Percentiles rank a stretch among this genome's conserved stretches.
Conservation (phyloP, 1,140 invertebrate species). For the Heliconius nattereri region DNA sequence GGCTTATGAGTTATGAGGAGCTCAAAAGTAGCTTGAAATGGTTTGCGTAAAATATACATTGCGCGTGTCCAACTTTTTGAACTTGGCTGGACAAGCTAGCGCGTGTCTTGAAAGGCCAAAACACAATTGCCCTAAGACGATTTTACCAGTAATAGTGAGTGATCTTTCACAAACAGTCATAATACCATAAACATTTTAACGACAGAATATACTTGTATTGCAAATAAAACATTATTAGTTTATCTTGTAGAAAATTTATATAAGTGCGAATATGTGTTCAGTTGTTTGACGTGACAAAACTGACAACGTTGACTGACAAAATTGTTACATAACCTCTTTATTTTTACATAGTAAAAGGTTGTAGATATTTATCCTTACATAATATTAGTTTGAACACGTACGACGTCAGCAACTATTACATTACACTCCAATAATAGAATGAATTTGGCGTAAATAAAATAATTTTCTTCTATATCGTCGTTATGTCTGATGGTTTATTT, state of each 20-base stretch:
- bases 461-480: not conserved
- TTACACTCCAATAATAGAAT: not conserved
- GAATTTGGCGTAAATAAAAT: not conserved
- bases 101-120: too few relatives aligned
- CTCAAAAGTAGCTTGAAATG: too few relatives aligned
- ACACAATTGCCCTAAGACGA: too few relatives aligned
- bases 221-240: not conserved
- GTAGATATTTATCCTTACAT: not conserved
- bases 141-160: too few relatives aligned
- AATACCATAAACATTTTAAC: too few relatives aligned
- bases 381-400: not conserved
- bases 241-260: not conserved
- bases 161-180: too few relatives aligned
- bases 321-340: not conserved
- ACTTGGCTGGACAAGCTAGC: too few relatives aligned
- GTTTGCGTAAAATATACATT: too few relatives aligned
- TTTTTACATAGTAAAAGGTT: not conserved
- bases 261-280: not conserved
- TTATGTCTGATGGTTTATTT: not conserved
- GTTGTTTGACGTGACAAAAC: not conserved
- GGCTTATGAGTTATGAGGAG: too few relatives aligned
- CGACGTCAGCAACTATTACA: slow-evolving; percentile 7
- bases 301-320: not conserved
- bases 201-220: not conserved
- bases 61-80: too few relatives aligned